Percentiles rank a stretch among this genome's conserved stretches.
Conservation (phyloP, 2,888 invertebrate genomes). For the Tipula lateralis region DNA sequence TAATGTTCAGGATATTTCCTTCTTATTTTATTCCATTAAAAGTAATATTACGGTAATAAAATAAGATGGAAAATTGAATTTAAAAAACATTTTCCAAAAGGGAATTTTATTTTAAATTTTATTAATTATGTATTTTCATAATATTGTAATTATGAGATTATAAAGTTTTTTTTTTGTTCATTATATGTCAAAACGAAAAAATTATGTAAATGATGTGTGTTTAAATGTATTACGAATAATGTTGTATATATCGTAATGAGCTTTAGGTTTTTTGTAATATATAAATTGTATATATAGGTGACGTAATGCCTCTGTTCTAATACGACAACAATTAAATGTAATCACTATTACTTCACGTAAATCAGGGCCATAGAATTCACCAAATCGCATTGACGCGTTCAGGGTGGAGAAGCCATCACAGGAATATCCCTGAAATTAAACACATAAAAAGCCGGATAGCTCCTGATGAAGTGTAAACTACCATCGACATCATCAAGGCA, state of each 20-base stretch:
- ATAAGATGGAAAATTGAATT: constrained; percentile 20
- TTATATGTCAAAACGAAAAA: neutral
- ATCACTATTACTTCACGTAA: too few species aligned
- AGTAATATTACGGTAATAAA: constrained; percentile 5
- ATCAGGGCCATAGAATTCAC: too few species aligned
- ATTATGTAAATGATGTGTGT: neutral
- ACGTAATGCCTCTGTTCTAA: neutral
- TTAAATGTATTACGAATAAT: neutral
- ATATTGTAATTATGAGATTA: constrained; percentile 13
- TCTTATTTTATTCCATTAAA: constrained; percentile 3
- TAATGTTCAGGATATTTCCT: neutral
- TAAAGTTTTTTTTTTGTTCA: neutral
- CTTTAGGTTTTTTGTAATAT: neutral
- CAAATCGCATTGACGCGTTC: too few species aligned
- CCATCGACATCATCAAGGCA: too few species aligned
- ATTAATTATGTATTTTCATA: constrained; percentile 12
- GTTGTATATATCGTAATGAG: neutral
- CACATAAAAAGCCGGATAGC: too few species aligned
- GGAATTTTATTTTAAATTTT: constrained; percentile 14
- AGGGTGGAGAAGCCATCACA: too few species aligned
- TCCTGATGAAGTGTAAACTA: too few species aligned
- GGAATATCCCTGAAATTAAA: too few species aligned
- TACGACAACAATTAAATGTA: too few species aligned
- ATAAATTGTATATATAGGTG: neutral
- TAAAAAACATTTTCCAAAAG: constrained; percentile 9